Evolutionary conservation across 2,888 invertebrate genomes (phyloP).

Genomic region (Andrena bicolor): DNA sequence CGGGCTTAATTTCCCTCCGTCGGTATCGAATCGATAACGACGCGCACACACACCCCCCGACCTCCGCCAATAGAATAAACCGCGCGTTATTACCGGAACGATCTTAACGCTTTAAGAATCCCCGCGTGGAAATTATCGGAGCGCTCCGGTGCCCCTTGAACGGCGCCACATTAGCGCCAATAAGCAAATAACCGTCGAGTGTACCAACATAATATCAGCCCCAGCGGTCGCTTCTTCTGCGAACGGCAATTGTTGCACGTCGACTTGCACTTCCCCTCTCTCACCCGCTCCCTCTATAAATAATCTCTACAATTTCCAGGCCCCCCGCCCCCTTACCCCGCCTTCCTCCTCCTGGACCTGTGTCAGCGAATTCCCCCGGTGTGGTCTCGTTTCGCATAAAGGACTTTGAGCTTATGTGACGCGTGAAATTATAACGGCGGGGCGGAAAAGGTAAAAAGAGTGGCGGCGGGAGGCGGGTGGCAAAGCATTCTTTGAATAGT

Average conservation of each 20-base stretch:
- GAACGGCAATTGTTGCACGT: slow-evolving; percentile 72
- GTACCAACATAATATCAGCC: slow-evolving; percentile 60
- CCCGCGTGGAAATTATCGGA: slow-evolving; percentile 67
- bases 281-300: slow-evolving; percentile 63
- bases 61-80: slow-evolving; percentile 25
- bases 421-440: slow-evolving; percentile 77
- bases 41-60: background rate
- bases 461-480: slow-evolving; percentile 7
- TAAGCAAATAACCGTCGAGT: slow-evolving; percentile 67
- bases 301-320: slow-evolving; percentile 71
- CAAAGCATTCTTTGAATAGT: slow-evolving; percentile 58
- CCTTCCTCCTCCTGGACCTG: slow-evolving; percentile 8
- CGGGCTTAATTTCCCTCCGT: slow-evolving; percentile 25
- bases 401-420: slow-evolving; percentile 76
- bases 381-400: slow-evolving; percentile 68
- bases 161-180: slow-evolving; percentile 72
- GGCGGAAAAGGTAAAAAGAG: slow-evolving; percentile 39
- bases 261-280: slow-evolving; percentile 46
- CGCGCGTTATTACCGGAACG: slow-evolving; percentile 36
- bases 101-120: slow-evolving; percentile 58
- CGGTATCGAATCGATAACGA: slow-evolving; percentile 21
- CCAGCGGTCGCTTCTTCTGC: slow-evolving; percentile 62
- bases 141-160: slow-evolving; percentile 68
- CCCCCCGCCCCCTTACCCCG: slow-evolving; percentile 38
- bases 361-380: slow-evolving; percentile 64